Evolutionary conservation across 2,888 invertebrate species (phyloP).

Genomic region (Eupeodes luniger): DNA sequence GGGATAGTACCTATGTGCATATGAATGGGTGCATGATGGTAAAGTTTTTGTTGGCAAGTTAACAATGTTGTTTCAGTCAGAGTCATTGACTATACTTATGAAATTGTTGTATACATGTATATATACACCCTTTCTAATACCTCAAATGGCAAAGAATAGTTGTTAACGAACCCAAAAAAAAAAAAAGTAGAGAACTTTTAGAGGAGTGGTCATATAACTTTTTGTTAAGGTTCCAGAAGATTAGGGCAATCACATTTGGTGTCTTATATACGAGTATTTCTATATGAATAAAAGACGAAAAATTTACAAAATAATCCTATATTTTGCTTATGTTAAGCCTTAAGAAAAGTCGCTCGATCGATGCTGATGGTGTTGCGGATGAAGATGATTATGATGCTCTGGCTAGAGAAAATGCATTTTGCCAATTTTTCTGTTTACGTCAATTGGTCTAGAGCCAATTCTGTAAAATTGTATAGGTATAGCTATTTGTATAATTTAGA

Average conservation of each 20-base stretch:
- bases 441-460: constrained; percentile 76
- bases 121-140: not conserved
- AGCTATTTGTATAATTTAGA: constrained; percentile 22
- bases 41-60: constrained; percentile 35
- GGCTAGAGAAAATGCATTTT: constrained; percentile 41
- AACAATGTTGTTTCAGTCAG: constrained; percentile 4
- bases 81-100: not conserved
- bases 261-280: not conserved
- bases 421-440: constrained; percentile 75
- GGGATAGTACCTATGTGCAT: not conserved
- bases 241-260: constrained; percentile 45
- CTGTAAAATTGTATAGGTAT: constrained; percentile 24
- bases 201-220: constrained; percentile 36
- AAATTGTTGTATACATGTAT: not conserved
- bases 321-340: not conserved
- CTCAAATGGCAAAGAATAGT: not conserved
- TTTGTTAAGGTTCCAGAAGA: constrained; percentile 63
- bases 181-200: not conserved
- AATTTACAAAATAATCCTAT: not conserved
- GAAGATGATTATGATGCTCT: not conserved
- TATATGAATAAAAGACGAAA: not conserved
- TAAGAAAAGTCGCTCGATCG: not conserved
- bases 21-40: too few relatives aligned
- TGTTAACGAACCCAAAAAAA: constrained; percentile 17
- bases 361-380: too few relatives aligned